Percentiles rank a stretch among this genome's conserved stretches.
Evolutionary conservation across 35 echinoderm and acorn worm genomes (phyloP).

Genomic region (Holothuria glaberrima): DNA sequence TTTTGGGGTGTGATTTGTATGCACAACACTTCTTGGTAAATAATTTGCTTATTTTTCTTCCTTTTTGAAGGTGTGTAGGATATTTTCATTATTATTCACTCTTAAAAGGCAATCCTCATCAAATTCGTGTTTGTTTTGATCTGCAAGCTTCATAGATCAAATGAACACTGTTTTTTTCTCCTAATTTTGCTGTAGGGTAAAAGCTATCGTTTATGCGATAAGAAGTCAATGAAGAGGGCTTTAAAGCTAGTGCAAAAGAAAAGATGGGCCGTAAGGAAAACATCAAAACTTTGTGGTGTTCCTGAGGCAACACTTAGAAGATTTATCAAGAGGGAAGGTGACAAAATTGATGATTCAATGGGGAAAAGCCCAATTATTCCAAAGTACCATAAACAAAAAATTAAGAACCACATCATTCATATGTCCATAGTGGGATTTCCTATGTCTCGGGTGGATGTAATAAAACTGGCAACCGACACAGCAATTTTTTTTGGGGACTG

Average conservation of each 20-base stretch:
- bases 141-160: too few species aligned
- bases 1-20: too few species aligned
- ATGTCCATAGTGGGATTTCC: not conserved
- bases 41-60: too few species aligned
- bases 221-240: slow-evolving; percentile 18
- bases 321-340: not conserved
- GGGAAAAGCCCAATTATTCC: not conserved
- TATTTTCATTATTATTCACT: too few species aligned
- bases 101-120: too few species aligned
- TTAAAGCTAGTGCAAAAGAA: not conserved
- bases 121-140: too few species aligned
- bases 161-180: too few species aligned
- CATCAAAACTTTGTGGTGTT: slow-evolving; percentile 9
- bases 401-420: not conserved
- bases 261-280: not conserved
- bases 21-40: too few species aligned
- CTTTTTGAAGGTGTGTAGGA: too few species aligned
- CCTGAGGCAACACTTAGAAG: not conserved
- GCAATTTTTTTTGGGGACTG: not conserved
- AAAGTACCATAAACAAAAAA: not conserved
- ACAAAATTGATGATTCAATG: not conserved
- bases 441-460: not conserved
- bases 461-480: not conserved
- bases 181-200: not conserved
- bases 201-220: slow-evolving; percentile 10